These are phyloP conservation scores for Ctenopoma multispine DNA, from an alignment of 2,797 vertebrate genomes.

Conservation along the genomic window DNA sequence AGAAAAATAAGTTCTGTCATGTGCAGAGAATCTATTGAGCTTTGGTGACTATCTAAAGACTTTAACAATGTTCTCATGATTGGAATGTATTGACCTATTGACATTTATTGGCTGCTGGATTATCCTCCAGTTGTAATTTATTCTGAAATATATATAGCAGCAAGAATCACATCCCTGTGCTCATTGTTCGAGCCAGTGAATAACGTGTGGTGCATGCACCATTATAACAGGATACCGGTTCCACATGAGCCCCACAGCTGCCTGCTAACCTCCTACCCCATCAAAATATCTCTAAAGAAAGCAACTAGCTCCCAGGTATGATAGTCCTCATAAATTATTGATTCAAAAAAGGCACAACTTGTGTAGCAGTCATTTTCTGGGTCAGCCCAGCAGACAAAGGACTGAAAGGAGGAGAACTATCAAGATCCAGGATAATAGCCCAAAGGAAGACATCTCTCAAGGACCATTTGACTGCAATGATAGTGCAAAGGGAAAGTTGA, in stretches of 20 bases:
- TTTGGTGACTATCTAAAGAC: background rate
- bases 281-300: conserved; percentile 16
- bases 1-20: background rate
- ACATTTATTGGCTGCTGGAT: background rate
- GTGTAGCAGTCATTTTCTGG: conserved; percentile 69
- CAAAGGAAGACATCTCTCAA: conserved; percentile 68
- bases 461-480: conserved; percentile 70
- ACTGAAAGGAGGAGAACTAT: conserved; percentile 69
- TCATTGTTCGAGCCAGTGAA: conserved; percentile 58
- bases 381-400: conserved; percentile 74
- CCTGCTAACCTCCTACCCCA: conserved; percentile 22
- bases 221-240: conserved; percentile 76
- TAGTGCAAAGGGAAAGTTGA: conserved; percentile 29
- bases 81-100: background rate
- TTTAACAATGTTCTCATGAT: background rate
- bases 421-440: conserved; percentile 63
- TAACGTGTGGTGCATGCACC: conserved; percentile 47
- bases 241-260: conserved; percentile 79
- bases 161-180: conserved; percentile 21
- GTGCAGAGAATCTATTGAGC: background rate
- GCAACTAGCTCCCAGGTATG: conserved; percentile 15
- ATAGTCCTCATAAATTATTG: conserved; percentile 41
- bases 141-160: background rate
- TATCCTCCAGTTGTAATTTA: conserved; percentile 16
- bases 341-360: conserved; percentile 38